phyloP scores from a whole-genome alignment of 2,888 invertebrate species.

The Lasioglossum oenotherae region DNA sequence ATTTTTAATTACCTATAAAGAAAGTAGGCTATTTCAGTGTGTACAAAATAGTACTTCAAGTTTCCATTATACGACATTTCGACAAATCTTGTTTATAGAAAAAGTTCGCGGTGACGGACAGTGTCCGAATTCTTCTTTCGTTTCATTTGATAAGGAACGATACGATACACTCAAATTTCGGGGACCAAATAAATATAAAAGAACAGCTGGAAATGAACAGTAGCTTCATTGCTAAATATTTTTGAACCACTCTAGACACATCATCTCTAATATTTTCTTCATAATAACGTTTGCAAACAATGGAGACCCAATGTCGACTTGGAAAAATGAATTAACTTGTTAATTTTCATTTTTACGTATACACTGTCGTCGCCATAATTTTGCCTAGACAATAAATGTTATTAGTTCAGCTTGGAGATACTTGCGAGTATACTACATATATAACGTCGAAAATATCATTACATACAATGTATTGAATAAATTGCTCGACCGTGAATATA shows the following conservation, averaged over 20 bases:
- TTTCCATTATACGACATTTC: neutral
- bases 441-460: neutral
- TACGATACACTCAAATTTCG: constrained; percentile 31
- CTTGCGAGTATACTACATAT: neutral
- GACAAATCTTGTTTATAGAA: neutral
- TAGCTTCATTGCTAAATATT: constrained; percentile 2
- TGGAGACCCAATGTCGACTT: neutral
- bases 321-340: neutral
- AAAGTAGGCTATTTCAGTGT: neutral
- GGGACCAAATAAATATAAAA: constrained; percentile 57
- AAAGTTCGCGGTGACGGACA: neutral
- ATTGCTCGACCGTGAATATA: neutral
- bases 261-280: neutral
- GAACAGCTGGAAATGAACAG: neutral
- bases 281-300: neutral
- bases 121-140: neutral
- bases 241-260: neutral
- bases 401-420: neutral
- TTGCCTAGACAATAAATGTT: neutral
- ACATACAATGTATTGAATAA: neutral
- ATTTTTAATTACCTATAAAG: neutral
- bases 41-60: neutral
- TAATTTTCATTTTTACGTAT: neutral
- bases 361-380: neutral
- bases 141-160: constrained; percentile 1